Conservation (phyloP, 2,113 vertebrate genomes). For the Malaclemys terrapin region DNA sequence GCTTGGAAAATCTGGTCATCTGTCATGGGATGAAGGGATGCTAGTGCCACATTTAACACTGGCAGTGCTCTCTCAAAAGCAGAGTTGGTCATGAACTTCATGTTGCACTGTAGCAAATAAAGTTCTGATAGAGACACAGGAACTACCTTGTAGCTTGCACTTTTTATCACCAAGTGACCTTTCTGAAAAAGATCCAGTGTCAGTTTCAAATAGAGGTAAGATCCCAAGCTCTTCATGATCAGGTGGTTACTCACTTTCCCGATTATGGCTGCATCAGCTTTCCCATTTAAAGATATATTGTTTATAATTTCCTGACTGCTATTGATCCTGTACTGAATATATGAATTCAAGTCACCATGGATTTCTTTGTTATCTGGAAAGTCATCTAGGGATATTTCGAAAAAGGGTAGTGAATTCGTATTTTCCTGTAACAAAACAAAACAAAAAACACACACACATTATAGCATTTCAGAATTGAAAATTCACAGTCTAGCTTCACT, state of each 20-base stretch:
- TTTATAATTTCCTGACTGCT: conserved; percentile 93
- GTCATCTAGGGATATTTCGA: conserved; percentile 90
- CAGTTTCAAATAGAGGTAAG: conserved; percentile 96
- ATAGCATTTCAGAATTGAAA: background rate
- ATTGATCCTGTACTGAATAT: conserved; percentile 92
- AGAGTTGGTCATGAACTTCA: conserved; percentile 96
- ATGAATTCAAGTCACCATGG: conserved; percentile 90
- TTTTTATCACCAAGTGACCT: conserved; percentile 97
- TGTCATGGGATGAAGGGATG: conserved; percentile 96
- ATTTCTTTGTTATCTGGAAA: conserved; percentile 92
- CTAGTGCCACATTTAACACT: conserved; percentile 92
- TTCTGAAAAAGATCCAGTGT: conserved; percentile 96
- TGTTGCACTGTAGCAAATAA: conserved; percentile 98
- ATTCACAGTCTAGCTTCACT: background rate
- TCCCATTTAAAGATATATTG: conserved; percentile 96
- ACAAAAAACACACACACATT: background rate
- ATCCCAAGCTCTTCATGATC: conserved; percentile 94
- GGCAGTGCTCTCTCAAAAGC: conserved; percentile 94
- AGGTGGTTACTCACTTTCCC: conserved; percentile 95
- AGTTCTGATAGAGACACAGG: conserved; percentile 96
- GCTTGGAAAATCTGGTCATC: conserved; percentile 98
- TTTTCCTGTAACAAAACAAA: conserved; percentile 84
- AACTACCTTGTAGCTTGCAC: conserved; percentile 97
- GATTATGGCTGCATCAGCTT: conserved; percentile 89
- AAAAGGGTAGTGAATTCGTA: conserved; percentile 86